Evolutionary conservation across 2,113 vertebrate species (phyloP), one percentile per base, ranked within the genome.

Genomic region (Nothoprocta perdicaria): DNA sequence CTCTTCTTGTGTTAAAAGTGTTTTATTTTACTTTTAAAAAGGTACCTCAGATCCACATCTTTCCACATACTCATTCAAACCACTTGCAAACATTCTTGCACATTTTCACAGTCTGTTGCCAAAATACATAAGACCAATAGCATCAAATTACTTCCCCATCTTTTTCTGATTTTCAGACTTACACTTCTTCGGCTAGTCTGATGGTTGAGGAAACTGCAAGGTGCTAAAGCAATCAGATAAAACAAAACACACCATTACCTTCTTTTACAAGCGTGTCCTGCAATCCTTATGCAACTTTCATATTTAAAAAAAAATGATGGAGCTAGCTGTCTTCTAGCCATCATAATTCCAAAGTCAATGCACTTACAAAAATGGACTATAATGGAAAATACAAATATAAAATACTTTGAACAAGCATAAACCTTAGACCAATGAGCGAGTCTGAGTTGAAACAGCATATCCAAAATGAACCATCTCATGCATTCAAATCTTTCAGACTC

Each of bases 171-270:
- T 90, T 89, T 89, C 86, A 81, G 76, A 67, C 55, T 61, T 75
- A 82, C 53, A 65, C 5, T 38, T 81, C 74, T 73, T 88, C 88
- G 63, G 78, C 73, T 88, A 77, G 38, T 84, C 26, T 55, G 78
- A 91, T 75, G 78, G 33, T 24, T 78, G 75, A 95, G 86, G 92
- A 96, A 94, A 96, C 85, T 86, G 86, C 58, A 94, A 95, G 86
- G 80, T 90, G 94, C 31, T 94, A 94, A 94, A 95, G 82, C 67
- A 84, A 88, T 84, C 88, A 85, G 71, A 80, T 77, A 84, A 94
- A 95, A 94, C 94, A 94, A 95, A 96, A 81, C 84, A 88, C 80
- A 94, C 85, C 84, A 84, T 90, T 78, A 81, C 76, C 92, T 93
- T 13, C 68, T 90, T 67, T 92, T 93, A 67, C 57, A 62, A 79